These are phyloP conservation scores for Camelus dromedarius DNA, from an alignment of 2,113 vertebrate species.

Conservation along the genomic window DNA sequence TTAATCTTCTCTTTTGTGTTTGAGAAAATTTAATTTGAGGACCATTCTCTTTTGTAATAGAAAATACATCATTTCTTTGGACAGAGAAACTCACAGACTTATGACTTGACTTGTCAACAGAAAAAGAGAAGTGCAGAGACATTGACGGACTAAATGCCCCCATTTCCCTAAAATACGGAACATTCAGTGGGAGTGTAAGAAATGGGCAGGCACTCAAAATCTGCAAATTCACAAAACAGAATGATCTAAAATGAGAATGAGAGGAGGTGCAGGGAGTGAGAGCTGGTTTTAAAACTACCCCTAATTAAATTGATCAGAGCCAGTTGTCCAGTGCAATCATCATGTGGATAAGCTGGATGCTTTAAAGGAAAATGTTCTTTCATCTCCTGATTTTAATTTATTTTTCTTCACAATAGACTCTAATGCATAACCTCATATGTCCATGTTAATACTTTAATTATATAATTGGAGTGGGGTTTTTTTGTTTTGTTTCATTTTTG, in stretches of 20 bases:
- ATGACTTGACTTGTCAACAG: background rate
- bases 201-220: background rate
- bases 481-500: background rate
- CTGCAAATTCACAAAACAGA: background rate
- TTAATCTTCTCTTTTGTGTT: background rate
- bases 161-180: background rate
- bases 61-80: background rate
- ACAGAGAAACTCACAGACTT: background rate
- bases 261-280: fast-evolving
- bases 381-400: background rate
- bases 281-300: background rate
- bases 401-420: background rate
- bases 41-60: background rate
- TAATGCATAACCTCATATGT: background rate
- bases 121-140: background rate
- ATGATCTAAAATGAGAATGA: background rate
- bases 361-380: background rate
- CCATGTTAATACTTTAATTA: slow-evolving; percentile 50
- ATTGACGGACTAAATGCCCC: background rate
- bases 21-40: background rate
- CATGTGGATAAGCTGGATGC: background rate
- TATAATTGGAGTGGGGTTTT: slow-evolving; percentile 34
- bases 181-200: background rate
- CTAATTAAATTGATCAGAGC: background rate
- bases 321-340: background rate